Evolutionary conservation across 2,888 invertebrate genomes (phyloP).

Genomic region (Ornithoptera priamus): DNA sequence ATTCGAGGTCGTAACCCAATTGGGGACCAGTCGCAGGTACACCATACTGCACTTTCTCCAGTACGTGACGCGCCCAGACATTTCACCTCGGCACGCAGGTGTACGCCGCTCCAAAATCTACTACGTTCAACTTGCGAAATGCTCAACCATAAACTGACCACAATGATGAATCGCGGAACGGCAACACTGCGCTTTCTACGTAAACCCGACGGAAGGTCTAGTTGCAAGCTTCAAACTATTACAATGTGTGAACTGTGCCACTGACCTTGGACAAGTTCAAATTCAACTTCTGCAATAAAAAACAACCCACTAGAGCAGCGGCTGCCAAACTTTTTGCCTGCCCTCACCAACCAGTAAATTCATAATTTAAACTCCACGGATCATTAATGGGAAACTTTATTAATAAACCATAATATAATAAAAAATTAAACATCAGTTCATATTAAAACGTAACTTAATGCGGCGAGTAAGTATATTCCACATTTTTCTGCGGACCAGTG

Average conservation of each 20-base stretch:
- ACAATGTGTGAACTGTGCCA: conserved; percentile 14
- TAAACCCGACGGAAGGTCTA: conserved; percentile 3
- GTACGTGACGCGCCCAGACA: conserved; percentile 68
- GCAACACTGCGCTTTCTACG: conserved; percentile 14
- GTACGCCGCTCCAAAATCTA: conserved; percentile 40
- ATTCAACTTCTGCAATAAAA: background rate
- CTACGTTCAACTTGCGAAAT: conserved; percentile 47
- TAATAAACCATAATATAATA: too few relatives aligned
- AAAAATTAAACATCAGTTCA: too few relatives aligned
- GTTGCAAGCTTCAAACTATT: background rate
- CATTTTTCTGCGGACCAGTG: too few relatives aligned
- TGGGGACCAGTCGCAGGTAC: conserved; percentile 70
- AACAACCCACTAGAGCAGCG: background rate
- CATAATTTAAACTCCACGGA: too few relatives aligned
- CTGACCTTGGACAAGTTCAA: conserved; percentile 9
- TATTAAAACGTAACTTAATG: too few relatives aligned
- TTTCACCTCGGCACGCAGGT: conserved; percentile 61
- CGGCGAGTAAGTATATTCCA: too few relatives aligned
- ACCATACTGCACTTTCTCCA: conserved; percentile 77
- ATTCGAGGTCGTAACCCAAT: conserved; percentile 77
- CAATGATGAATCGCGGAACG: background rate
- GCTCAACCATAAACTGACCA: conserved; percentile 33
- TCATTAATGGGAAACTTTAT: too few relatives aligned
- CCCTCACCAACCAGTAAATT: too few relatives aligned
- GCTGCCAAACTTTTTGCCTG: too few relatives aligned